A percentile compares a stretch with the other conserved stretches of the same genome.
Evolutionary conservation across 2,888 invertebrate species (phyloP).

Genomic region (Meliscaeva auricollis): DNA sequence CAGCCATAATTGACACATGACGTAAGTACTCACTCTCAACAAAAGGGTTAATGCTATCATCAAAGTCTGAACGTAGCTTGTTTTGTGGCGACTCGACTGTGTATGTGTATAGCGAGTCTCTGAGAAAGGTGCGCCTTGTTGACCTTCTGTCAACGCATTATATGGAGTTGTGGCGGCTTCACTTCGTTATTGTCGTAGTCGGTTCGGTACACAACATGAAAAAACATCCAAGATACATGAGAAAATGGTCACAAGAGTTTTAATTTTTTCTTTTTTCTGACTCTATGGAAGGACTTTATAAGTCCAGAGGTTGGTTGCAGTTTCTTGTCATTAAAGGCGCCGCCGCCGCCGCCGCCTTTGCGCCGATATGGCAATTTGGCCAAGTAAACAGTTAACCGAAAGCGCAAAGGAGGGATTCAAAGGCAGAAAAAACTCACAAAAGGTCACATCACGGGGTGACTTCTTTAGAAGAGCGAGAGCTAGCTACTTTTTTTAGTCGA

Average conservation of each 20-base stretch:
- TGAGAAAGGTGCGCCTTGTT: conserved; percentile 66
- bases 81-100: too few species aligned
- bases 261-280: background rate
- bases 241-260: conserved; percentile 65
- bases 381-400: conserved; percentile 53
- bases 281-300: conserved; percentile 47
- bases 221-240: conserved; percentile 59
- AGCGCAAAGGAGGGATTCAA: conserved; percentile 17
- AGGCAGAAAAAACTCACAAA: conserved; percentile 48
- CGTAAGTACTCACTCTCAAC: conserved; percentile 44
- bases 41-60: conserved; percentile 69
- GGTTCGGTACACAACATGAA: conserved; percentile 50
- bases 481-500: conserved; percentile 21
- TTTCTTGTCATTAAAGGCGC: conserved; percentile 58
- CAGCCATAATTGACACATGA: conserved; percentile 69
- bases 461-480: conserved; percentile 41
- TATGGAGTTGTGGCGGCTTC: conserved; percentile 13
- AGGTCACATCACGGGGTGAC: conserved; percentile 67
- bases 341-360: conserved; percentile 33
- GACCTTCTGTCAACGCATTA: conserved; percentile 63
- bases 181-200: background rate
- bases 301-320: conserved; percentile 6
- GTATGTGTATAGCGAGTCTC: background rate
- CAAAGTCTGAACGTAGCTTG: background rate
- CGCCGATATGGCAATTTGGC: conserved; percentile 62